Evolutionary conservation across 2,888 invertebrate genomes (phyloP).

Genomic region (Holacanthella duospinosa): DNA sequence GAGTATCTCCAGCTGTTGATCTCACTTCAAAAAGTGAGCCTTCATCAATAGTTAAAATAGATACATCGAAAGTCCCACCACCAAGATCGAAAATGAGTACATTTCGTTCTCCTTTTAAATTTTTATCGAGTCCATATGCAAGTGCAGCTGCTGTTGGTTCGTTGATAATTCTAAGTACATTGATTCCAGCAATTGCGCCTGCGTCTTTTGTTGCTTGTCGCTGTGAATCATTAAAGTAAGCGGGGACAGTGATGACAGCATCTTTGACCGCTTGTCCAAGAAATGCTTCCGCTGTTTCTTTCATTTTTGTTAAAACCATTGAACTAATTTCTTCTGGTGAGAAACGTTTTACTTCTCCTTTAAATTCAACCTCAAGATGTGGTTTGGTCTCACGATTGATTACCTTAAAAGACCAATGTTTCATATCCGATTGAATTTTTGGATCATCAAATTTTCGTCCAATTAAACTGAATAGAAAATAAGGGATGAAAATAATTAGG

Average conservation of each 20-base stretch:
- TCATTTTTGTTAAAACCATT: slow-evolving; percentile 61
- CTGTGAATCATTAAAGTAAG: too few species aligned
- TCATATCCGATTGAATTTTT: slow-evolving; percentile 83
- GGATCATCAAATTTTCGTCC: slow-evolving; percentile 78
- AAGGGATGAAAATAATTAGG: not conserved
- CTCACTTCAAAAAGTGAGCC: too few species aligned
- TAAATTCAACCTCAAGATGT: slow-evolving; percentile 42
- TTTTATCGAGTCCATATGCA: too few species aligned
- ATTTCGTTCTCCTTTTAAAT: too few species aligned
- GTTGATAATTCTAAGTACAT: too few species aligned
- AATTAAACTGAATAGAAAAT: slow-evolving; percentile 54
- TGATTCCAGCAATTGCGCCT: too few species aligned
- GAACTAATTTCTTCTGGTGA: slow-evolving; percentile 53
- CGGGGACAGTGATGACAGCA: slow-evolving; percentile 70
- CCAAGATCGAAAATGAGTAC: too few species aligned
- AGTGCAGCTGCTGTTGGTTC: too few species aligned
- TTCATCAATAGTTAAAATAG: too few species aligned
- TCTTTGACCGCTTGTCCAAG: slow-evolving; percentile 67
- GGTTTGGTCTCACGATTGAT: slow-evolving; percentile 38
- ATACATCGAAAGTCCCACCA: too few species aligned
- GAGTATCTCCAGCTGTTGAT: too few species aligned
- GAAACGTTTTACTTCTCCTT: slow-evolving; percentile 52
- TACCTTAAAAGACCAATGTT: slow-evolving; percentile 88
- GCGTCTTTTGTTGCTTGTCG: too few species aligned
- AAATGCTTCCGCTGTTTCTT: slow-evolving; percentile 75